These are phyloP conservation scores for Dorcus hopei DNA, from an alignment of 2,888 invertebrate species.

Conservation along the genomic window DNA sequence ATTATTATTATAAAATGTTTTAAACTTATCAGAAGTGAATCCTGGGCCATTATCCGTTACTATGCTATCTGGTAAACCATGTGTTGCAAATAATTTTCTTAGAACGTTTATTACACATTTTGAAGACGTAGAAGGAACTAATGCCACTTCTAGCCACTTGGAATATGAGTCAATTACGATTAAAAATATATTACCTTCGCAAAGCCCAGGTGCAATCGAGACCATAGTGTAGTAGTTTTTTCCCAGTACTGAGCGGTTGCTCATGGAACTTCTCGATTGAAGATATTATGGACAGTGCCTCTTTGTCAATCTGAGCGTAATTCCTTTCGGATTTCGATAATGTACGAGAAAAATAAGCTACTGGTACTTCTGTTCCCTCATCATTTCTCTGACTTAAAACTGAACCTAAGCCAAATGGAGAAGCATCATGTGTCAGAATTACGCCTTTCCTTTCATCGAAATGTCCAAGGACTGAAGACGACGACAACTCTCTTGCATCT, in stretches of 20 bases:
- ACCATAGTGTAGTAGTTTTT: neutral
- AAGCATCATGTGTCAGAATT: too few relatives aligned
- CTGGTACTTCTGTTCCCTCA: too few relatives aligned
- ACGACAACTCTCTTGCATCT: too few relatives aligned
- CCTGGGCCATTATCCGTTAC: conserved; percentile 30
- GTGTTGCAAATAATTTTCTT: conserved; percentile 22
- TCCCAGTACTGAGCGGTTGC: neutral
- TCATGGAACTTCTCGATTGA: neutral
- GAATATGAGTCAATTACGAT: conserved; percentile 2
- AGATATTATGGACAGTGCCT: too few relatives aligned
- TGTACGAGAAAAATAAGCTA: too few relatives aligned
- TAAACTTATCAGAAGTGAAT: conserved; percentile 23
- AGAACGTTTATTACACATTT: conserved; percentile 15
- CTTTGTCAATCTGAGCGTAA: too few relatives aligned
- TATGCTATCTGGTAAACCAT: conserved; percentile 24
- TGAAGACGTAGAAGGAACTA: conserved; percentile 9
- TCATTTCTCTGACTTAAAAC: too few relatives aligned
- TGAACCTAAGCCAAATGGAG: too few relatives aligned
- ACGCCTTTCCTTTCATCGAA: too few relatives aligned
- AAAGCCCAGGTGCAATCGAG: neutral
- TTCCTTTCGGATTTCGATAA: too few relatives aligned
- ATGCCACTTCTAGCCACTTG: conserved; percentile 26
- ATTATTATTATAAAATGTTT: conserved; percentile 9
- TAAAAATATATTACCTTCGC: too few relatives aligned
- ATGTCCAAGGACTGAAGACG: too few relatives aligned